Base-by-base conservation (phyloP, 1,140 invertebrate genomes). In the Euura lappo region DNA sequence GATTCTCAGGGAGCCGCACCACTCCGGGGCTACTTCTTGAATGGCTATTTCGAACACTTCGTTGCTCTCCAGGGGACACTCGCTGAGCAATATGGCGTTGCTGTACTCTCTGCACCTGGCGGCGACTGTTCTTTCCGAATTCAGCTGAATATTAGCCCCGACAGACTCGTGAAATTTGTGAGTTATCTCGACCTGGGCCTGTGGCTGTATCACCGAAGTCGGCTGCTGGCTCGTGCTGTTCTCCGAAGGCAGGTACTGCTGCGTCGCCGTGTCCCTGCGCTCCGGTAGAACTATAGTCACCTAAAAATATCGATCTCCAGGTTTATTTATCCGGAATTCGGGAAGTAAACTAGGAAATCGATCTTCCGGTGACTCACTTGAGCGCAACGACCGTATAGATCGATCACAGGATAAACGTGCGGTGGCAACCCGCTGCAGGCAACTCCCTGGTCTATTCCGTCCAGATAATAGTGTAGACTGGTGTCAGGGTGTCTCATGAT, bases 321-420 rank as follows among this genome's bases (percentile, higher is more conserved):
- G 28, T 28, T 28, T 28, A 28, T 45, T 71, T n/a, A 64, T 71
- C 7, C 44, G 65, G 2, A 44, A 42, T 6, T 44, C 45, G 44
- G 44, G 42, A 69, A 70, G 6, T 6, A 51, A 70, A 74, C 28
- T n/a, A n/a, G n/a, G n/a, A n/a, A n/a, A n/a, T n/a, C n/a, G n/a
- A 43, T 68, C 10, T 11, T 68, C 79, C 60, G 28, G 77, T 79
- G 10, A 76, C 85, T 88, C 68, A 98, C 96, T 90, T 98, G 95
- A 42, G 95, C 95, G 86, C 97, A 98, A 83, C 97, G 96, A 4
- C 97, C 97, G 83, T 98, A 98, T 10, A 98, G 89, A 89, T 98
- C 97, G 47, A 99, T 93, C 0, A 98, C 96, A n/a, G 96, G 96
- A 88, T 95, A 98, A 71, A 98, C 92, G 84, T 94, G 94, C 67